phyloP scores from a whole-genome alignment of 23 tunicate species.

The Phallusia fumigata region DNA sequence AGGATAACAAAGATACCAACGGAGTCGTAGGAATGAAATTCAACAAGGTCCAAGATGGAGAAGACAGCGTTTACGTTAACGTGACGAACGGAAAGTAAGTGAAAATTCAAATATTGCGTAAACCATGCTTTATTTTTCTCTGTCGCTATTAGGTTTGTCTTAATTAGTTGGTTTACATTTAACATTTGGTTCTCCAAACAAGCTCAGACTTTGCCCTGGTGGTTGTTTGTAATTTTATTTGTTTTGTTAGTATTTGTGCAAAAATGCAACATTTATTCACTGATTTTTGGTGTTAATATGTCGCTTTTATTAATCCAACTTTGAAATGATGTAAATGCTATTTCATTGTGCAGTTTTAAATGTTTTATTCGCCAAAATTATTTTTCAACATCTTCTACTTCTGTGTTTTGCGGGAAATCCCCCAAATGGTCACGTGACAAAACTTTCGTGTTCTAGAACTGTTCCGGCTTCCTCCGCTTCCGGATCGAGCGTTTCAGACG shows the following conservation, averaged over 20 bases:
- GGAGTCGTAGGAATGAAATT: neutral
- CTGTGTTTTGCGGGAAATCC: no score
- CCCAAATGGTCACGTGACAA: neutral
- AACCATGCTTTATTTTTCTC: neutral
- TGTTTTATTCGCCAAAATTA: no score
- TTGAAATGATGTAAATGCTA: no score
- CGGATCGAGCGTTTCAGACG: constrained; percentile 4
- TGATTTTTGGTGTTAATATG: no score
- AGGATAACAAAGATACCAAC: neutral
- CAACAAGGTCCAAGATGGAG: neutral
- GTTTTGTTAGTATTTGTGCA: no score
- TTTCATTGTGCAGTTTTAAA: no score
- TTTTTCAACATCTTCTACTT: no score
- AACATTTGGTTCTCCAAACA: neutral
- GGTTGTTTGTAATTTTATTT: no score
- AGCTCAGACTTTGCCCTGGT: no score
- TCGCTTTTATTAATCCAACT: no score
- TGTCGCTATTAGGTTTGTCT: neutral
- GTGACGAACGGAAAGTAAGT: neutral
- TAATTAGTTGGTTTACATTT: neutral
- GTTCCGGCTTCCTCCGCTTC: neutral
- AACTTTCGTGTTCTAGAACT: neutral
- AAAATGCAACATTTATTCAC: no score
- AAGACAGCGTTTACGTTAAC: neutral
- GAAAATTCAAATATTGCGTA: neutral